Evolutionary conservation across 2,888 invertebrate species (phyloP).

Genomic region (Sarcophaga variegata): DNA sequence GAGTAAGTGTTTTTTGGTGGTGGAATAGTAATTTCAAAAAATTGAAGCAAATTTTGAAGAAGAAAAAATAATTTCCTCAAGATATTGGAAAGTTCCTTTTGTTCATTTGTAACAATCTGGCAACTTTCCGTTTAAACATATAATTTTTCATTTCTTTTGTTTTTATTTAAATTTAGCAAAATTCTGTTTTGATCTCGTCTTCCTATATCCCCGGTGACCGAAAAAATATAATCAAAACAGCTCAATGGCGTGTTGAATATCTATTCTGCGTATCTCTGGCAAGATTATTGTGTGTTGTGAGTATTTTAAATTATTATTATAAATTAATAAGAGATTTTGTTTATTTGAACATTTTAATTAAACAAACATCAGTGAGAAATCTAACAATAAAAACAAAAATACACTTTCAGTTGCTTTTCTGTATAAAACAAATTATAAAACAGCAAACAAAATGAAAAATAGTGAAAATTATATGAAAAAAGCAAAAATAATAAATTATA

Average conservation of each 20-base stretch:
- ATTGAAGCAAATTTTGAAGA: too few relatives aligned
- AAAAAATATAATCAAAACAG: neutral
- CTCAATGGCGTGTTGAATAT: slow-evolving; percentile 55
- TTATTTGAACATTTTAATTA: slow-evolving; percentile 51
- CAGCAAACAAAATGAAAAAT: neutral
- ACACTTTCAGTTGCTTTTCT: neutral
- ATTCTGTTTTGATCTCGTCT: neutral
- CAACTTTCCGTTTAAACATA: neutral
- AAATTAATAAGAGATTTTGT: slow-evolving; percentile 51
- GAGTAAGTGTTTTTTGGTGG: neutral
- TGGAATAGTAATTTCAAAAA: neutral
- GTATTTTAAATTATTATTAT: neutral
- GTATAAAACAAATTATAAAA: slow-evolving; percentile 6
- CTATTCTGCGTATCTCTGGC: slow-evolving; percentile 33
- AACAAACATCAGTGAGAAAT: slow-evolving; percentile 61
- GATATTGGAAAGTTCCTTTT: too few relatives aligned
- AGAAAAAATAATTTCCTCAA: too few relatives aligned
- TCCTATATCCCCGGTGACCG: neutral
- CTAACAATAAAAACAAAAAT: neutral
- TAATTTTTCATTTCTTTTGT: too few relatives aligned
- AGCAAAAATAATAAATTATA: slow-evolving; percentile 10
- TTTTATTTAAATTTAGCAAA: slow-evolving; percentile 15
- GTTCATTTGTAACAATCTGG: neutral
- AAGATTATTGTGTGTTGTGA: slow-evolving; percentile 37
- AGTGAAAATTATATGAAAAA: neutral